Evolutionary conservation across 2,888 invertebrate genomes (phyloP), one percentile per base, ranked within the genome.

Genomic region (Caenorhabditis macrosperma): DNA sequence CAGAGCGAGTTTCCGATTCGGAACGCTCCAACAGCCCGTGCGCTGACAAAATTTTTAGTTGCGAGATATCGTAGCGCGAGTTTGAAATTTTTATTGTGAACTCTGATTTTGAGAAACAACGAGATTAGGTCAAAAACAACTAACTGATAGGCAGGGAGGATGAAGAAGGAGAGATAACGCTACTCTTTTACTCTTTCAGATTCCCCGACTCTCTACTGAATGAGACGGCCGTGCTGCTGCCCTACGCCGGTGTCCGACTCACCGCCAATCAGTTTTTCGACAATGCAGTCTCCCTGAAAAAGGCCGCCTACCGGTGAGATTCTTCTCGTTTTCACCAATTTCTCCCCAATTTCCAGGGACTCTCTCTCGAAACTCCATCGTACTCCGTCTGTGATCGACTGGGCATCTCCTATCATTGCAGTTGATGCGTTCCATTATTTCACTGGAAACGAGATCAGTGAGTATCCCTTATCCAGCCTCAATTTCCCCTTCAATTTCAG

Each of bases 381-480:
- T 0, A 17, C 74, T 0, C 78, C 81, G 7, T 64, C 74, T 4
- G 48, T 66, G 0, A 77, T 79, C 20, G 83, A 84, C 15, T 87
- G 87, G 87, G 82, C 83, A 0, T 83, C 87, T 9, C 85, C 87
- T 1, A 74, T 86, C n/a, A 83, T 83, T 15, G 82, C 85, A 22
- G 87, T 86, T 28, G 86, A 87, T 44, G 87, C 87, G 1, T 87
- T 85, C 68, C 85, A 87, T 63, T 85, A 85, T 61, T 87, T 86
- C 78, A 83, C 83, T 17, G 84, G 85, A 4, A 87, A 87, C 60
- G 86, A 87, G 64, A 85, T 87, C 59, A 85, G 87, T 86, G 15
- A 64, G 78, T 35, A 20, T 28, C 33, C 38, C 38, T 9, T 50
- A 30, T 26, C 12, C 5, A 15, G 2, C 1, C 12, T 28, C n/a